A percentile compares a stretch with the other conserved stretches of the same genome.
phyloP scores from a whole-genome alignment of 2,113 vertebrate species.

The Hemiscyllium ocellatum region DNA sequence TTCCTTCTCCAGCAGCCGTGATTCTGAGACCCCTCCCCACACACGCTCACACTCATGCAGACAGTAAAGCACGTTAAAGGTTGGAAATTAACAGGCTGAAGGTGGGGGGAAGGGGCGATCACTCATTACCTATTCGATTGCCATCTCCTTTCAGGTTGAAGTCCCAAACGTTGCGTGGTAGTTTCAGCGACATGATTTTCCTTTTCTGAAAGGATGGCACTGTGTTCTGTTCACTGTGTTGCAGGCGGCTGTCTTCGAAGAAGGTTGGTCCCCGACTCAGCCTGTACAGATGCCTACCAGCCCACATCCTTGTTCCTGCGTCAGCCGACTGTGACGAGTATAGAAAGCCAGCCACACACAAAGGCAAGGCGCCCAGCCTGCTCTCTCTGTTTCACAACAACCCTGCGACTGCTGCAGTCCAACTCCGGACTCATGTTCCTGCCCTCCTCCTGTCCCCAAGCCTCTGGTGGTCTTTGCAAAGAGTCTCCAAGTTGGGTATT shows the following conservation, averaged over 20 bases:
- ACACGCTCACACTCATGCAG: not conserved
- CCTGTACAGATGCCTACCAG: slow-evolving; percentile 29
- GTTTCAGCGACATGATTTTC: slow-evolving; percentile 78
- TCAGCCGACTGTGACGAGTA: slow-evolving; percentile 39
- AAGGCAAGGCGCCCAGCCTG: not conserved
- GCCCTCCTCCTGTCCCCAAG: not conserved
- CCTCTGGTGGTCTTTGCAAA: too few relatives aligned
- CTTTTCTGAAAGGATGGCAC: not conserved
- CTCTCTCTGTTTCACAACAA: not conserved
- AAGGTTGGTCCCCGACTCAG: slow-evolving; percentile 23
- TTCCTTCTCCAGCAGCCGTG: too few relatives aligned
- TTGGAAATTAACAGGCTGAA: not conserved
- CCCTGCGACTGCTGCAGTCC: not conserved
- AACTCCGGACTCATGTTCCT: not conserved
- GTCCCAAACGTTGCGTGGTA: slow-evolving; percentile 82
- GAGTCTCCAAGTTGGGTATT: not conserved
- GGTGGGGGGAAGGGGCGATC: not conserved
- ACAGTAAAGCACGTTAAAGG: not conserved
- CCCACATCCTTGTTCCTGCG: slow-evolving; percentile 66
- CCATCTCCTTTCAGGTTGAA: slow-evolving; percentile 79
- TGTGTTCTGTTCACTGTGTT: not conserved
- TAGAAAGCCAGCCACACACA: not conserved
- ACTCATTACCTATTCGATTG: slow-evolving; percentile 72
- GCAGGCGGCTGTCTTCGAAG: not conserved
- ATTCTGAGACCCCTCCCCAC: not conserved